Evolutionary conservation across 2,888 invertebrate species (phyloP).

Genomic region (Antitype chi): DNA sequence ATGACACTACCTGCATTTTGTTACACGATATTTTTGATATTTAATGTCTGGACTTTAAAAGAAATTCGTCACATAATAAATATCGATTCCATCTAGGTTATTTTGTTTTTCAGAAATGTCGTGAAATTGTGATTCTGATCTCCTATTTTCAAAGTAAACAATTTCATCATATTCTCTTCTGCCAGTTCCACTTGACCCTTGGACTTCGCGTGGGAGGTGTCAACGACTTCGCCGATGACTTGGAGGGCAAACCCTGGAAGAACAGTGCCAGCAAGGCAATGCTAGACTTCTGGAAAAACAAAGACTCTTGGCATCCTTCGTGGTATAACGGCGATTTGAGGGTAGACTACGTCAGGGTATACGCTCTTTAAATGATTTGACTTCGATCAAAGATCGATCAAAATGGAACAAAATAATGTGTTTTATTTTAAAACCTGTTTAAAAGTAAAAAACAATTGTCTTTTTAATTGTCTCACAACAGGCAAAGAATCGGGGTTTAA

Average conservation of each 20-base stretch:
- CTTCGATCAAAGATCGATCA: not conserved
- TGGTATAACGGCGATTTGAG: conserved; percentile 91
- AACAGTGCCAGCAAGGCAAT: conserved; percentile 92
- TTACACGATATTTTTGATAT: no score
- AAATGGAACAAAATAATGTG: not conserved
- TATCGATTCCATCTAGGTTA: no score
- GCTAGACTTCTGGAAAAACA: conserved; percentile 92
- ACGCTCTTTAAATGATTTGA: conserved; percentile 74
- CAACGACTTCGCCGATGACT: conserved; percentile 92
- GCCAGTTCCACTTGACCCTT: conserved; percentile 93
- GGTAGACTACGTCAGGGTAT: conserved; percentile 91
- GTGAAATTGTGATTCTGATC: no score
- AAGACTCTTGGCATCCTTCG: conserved; percentile 90
- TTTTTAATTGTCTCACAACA: no score
- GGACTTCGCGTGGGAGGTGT: conserved; percentile 96
- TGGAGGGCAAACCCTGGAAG: conserved; percentile 93
- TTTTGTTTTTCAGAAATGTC: no score
- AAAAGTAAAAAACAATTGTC: no score
- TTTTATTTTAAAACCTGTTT: not conserved
- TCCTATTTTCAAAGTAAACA: no score
- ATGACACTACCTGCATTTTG: no score
- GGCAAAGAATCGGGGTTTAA: no score
- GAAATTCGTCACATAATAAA: no score
- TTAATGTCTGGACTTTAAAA: no score
- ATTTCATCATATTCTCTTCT: no score